These are phyloP conservation scores for Peromyscus maniculatus DNA, from an alignment of 2,113 vertebrate genomes.

Conservation along the genomic window DNA sequence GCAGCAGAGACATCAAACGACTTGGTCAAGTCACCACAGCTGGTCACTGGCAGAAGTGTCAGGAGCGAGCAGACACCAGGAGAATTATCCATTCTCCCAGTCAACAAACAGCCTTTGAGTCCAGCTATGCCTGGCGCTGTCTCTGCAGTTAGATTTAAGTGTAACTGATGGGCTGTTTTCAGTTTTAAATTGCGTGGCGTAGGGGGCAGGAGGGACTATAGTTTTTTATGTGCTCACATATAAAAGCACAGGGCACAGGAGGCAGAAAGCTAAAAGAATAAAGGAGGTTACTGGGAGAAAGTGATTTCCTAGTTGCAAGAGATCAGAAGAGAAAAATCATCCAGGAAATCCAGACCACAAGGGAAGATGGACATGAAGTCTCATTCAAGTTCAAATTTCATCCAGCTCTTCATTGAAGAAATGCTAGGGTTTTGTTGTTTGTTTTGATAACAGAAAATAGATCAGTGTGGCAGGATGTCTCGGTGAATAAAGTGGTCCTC, in stretches of 20 bases:
- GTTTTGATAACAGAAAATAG: neutral
- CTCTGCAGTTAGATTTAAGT: conserved; percentile 43
- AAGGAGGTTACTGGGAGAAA: neutral
- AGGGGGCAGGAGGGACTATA: neutral
- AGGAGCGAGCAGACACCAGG: conserved; percentile 47
- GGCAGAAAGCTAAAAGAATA: neutral
- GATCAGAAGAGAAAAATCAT: neutral
- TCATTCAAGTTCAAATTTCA: conserved; percentile 3
- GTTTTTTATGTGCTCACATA: neutral
- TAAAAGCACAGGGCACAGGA: neutral
- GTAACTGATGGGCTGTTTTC: neutral
- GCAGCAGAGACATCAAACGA: neutral
- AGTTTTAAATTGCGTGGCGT: neutral
- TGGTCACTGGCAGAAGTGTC: conserved; percentile 48
- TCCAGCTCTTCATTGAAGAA: conserved; percentile 27
- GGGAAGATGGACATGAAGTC: neutral
- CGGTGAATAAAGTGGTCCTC: neutral
- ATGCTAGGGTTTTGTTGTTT: neutral
- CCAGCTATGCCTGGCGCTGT: conserved; percentile 44
- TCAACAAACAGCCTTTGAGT: conserved; percentile 68
- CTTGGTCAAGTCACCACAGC: conserved; percentile 41
- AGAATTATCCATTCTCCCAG: conserved; percentile 60
- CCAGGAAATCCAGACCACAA: conserved; percentile 21
- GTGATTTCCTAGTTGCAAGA: conserved; percentile 3
- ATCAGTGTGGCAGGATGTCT: neutral